These are phyloP conservation scores for Drosophila azteca DNA, from an alignment of 1,140 invertebrate genomes.

Conservation along the genomic window DNA sequence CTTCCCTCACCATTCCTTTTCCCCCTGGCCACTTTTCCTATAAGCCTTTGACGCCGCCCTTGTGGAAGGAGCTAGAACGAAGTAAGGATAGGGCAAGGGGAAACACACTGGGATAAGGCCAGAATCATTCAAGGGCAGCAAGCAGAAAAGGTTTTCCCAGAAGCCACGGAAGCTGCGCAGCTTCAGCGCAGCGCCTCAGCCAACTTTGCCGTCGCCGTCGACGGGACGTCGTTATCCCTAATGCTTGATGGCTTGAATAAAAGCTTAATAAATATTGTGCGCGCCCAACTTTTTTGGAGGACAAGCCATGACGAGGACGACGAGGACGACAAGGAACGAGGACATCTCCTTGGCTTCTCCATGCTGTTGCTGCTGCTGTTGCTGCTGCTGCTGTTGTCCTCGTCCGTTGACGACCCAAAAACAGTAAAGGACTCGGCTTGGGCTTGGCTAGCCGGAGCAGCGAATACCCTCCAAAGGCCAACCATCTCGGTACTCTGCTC, in stretches of 20 bases:
- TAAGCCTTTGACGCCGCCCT: conserved; percentile 36
- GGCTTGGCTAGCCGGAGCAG: not conserved
- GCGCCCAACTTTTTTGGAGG: conserved; percentile 40
- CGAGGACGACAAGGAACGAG: conserved; percentile 19
- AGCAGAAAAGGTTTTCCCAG: conserved; percentile 35
- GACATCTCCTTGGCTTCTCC: conserved; percentile 22
- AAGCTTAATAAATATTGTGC: conserved; percentile 76
- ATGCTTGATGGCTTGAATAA: conserved; percentile 78
- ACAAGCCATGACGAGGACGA: conserved; percentile 23
- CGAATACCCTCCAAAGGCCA: no score
- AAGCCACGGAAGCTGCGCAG: conserved; percentile 25
- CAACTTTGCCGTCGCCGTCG: conserved; percentile 14
- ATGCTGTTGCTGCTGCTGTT: conserved; percentile 8
- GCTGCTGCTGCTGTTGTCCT: conserved; percentile 15
- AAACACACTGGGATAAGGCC: not conserved
- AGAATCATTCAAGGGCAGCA: conserved; percentile 7
- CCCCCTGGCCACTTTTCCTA: not conserved
- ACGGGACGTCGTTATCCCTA: conserved; percentile 70
- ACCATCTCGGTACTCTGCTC: no score
- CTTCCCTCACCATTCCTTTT: not conserved
- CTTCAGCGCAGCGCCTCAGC: no score
- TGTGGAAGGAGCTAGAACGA: not conserved
- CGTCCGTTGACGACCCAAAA: conserved; percentile 29
- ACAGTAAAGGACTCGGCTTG: not conserved
- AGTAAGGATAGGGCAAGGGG: no score